Conservation (phyloP, 92 coral and sea anemone genomes). For the Virgularia gustaviana region DNA sequence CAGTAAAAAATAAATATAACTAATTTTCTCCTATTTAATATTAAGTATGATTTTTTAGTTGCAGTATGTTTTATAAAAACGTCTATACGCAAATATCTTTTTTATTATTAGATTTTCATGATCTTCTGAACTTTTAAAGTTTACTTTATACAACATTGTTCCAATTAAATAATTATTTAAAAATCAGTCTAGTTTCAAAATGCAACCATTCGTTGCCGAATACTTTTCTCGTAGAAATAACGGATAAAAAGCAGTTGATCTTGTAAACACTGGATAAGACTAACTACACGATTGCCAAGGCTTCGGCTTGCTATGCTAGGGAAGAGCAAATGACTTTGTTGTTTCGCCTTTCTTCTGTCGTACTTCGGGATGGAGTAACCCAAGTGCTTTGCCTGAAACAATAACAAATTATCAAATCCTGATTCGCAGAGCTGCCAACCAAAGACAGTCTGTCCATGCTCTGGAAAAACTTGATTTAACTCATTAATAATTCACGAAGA, state of each 20-base stretch:
- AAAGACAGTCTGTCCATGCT: too few species aligned
- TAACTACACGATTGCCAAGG: constrained; percentile 28
- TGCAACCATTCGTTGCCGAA: not conserved
- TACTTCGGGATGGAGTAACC: not conserved
- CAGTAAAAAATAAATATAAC: too few species aligned
- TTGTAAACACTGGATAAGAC: constrained; percentile 1
- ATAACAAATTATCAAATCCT: not conserved
- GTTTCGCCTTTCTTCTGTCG: not conserved
- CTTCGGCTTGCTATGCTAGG: not conserved
- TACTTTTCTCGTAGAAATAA: not conserved
- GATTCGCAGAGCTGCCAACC: too few species aligned
- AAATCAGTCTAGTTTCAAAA: not conserved
- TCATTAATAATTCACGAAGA: too few species aligned
- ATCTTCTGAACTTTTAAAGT: constrained; percentile 3
- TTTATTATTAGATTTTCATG: not conserved
- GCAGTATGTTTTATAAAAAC: not conserved
- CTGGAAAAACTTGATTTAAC: too few species aligned
- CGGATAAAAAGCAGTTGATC: not conserved
- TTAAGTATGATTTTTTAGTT: not conserved
- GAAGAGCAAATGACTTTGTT: not conserved
- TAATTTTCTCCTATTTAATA: not conserved
- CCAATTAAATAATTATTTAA: constrained; percentile 8
- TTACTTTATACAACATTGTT: constrained; percentile 16
- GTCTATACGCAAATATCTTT: not conserved
- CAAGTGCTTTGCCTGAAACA: constrained; percentile 2